phyloP scores from a whole-genome alignment of 2,888 invertebrate species.

The Cephus spinipes region DNA sequence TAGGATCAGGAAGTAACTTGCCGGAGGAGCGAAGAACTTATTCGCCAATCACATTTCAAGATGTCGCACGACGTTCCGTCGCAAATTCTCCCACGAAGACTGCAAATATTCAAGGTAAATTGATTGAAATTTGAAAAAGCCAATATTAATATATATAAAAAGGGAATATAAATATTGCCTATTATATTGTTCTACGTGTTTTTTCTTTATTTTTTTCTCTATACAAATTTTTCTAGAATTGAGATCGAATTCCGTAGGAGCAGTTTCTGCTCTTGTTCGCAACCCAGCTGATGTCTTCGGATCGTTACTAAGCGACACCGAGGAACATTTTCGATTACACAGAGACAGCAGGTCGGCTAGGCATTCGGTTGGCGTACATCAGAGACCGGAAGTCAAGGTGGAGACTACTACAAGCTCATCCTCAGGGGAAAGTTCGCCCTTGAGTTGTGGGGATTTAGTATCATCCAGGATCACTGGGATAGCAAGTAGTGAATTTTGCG shows the following conservation, averaged over 20 bases:
- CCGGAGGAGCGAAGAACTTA: constrained; percentile 80
- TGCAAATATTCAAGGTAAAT: constrained; percentile 58
- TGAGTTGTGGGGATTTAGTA: constrained; percentile 28
- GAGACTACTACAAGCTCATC: constrained; percentile 33
- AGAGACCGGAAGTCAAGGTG: constrained; percentile 35
- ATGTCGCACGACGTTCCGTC: constrained; percentile 82
- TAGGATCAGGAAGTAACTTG: constrained; percentile 49
- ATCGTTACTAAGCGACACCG: constrained; percentile 70
- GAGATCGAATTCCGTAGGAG: constrained; percentile 78
- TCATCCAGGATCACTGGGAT: constrained; percentile 14
- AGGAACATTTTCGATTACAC: constrained; percentile 70
- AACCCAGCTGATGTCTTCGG: constrained; percentile 70
- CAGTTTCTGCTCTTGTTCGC: constrained; percentile 68
- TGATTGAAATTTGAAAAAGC: background rate
- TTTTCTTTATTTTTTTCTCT: too few species aligned
- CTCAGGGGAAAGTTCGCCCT: constrained; percentile 29
- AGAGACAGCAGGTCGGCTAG: constrained; percentile 67
- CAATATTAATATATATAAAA: background rate
- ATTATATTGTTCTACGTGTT: too few species aligned
- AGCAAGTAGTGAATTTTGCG: constrained; percentile 27
- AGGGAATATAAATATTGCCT: too few species aligned
- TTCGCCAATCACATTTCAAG: constrained; percentile 87
- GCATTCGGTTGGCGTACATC: constrained; percentile 32
- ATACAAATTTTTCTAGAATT: constrained; percentile 67
- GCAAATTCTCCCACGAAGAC: constrained; percentile 79